Evolutionary conservation across 92 coral and sea anemone species (phyloP).

Genomic region (Metridium senile): DNA sequence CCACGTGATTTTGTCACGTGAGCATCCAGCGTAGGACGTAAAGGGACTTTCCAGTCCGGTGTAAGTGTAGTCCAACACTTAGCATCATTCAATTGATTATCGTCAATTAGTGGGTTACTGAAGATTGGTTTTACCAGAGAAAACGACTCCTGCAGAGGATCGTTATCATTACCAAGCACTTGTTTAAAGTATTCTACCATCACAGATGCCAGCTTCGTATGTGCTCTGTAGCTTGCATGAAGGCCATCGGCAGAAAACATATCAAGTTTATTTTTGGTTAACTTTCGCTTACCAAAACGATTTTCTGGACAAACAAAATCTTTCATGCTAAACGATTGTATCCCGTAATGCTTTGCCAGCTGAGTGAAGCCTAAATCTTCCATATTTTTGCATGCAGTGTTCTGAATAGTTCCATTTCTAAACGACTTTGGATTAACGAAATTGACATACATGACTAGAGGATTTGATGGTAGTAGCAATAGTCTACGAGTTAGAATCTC

Average conservation of each 20-base stretch:
- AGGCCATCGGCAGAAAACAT: slow-evolving; percentile 39
- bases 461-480: slow-evolving; percentile 45
- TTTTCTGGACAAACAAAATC: slow-evolving; percentile 55
- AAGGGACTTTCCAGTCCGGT: slow-evolving; percentile 47
- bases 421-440: slow-evolving; percentile 67
- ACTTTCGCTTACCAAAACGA: background rate
- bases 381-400: slow-evolving; percentile 49
- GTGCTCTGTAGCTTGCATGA: slow-evolving; percentile 48
- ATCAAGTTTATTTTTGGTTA: slow-evolving; percentile 8
- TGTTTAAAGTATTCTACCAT: slow-evolving; percentile 37
- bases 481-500: too few relatives aligned
- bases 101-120: slow-evolving; percentile 16
- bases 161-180: background rate
- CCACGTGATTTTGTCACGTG: slow-evolving; percentile 39
- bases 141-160: background rate
- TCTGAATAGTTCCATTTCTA: slow-evolving; percentile 18
- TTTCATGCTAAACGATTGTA: slow-evolving; percentile 45
- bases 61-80: slow-evolving; percentile 55
- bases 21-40: slow-evolving; percentile 46
- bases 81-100: slow-evolving; percentile 27
- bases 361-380: slow-evolving; percentile 50
- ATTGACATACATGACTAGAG: slow-evolving; percentile 67
- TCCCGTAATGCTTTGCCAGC: slow-evolving; percentile 50
- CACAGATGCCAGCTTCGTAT: slow-evolving; percentile 42
- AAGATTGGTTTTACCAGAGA: slow-evolving; percentile 12